phyloP scores from a whole-genome alignment of 64 coral and sea anemone genomes.

The Orbicella faveolata region DNA sequence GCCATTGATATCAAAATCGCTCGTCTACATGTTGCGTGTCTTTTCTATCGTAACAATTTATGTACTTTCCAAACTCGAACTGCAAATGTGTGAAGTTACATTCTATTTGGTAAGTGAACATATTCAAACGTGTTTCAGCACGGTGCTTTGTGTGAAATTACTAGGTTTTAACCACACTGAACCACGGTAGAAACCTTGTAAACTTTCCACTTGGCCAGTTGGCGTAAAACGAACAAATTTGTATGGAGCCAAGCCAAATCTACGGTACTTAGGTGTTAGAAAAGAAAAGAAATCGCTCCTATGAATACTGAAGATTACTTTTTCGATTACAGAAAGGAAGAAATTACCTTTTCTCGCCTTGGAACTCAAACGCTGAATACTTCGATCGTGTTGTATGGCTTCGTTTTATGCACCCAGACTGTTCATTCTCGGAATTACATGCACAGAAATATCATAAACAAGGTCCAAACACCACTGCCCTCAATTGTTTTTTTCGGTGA shows the following conservation, averaged over 20 bases:
- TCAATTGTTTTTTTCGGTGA: slow-evolving; percentile 40
- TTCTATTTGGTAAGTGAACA: background rate
- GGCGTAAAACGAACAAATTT: background rate
- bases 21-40: background rate
- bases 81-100: background rate
- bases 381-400: background rate
- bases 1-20: background rate
- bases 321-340: background rate
- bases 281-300: background rate
- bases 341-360: slow-evolving; percentile 3
- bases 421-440: background rate
- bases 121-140: background rate
- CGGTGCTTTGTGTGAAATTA: background rate
- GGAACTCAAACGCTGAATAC: background rate
- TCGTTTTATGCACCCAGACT: background rate
- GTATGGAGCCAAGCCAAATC: background rate
- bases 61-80: background rate
- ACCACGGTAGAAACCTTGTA: background rate
- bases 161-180: background rate
- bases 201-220: background rate
- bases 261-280: background rate
- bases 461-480: background rate
- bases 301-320: background rate
- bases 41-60: background rate
- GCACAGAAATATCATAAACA: background rate